Conservation (phyloP, 1,140 invertebrate genomes). For the Mylabris phalerata region DNA sequence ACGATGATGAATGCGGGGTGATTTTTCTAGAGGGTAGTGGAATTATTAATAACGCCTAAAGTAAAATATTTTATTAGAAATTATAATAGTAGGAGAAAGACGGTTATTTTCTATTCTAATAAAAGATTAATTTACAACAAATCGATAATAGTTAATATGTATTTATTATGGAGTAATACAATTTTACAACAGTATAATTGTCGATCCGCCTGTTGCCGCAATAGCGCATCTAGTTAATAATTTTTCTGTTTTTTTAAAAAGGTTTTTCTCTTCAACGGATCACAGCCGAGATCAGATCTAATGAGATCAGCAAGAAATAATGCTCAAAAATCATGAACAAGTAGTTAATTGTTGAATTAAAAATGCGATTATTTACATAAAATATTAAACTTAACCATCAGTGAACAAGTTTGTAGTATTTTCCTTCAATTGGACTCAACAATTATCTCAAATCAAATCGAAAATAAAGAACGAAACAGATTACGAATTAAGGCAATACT, state of each 20-base stretch:
- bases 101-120: not conserved
- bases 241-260: no score
- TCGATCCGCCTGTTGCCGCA: slow-evolving; percentile 21
- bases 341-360: slow-evolving; percentile 9
- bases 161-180: slow-evolving; percentile 25
- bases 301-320: slow-evolving; percentile 26
- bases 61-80: not conserved
- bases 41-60: not conserved
- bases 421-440: not conserved
- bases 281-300: slow-evolving; percentile 25
- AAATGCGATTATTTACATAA: slow-evolving; percentile 23
- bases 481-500: slow-evolving; percentile 10
- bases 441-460: slow-evolving; percentile 13
- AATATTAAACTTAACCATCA: slow-evolving; percentile 19
- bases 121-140: not conserved
- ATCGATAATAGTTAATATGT: slow-evolving; percentile 16
- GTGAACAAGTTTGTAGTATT: not conserved
- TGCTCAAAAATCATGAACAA: slow-evolving; percentile 18
- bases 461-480: not conserved
- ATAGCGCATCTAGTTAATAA: slow-evolving; percentile 18
- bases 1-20: not conserved
- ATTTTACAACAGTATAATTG: slow-evolving; percentile 24
- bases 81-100: not conserved
- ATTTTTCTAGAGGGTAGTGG: not conserved
- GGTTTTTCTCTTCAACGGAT: slow-evolving; percentile 9